phyloP scores from a whole-genome alignment of 2,797 vertebrate genomes.

The Cyprinodon diabolis region DNA sequence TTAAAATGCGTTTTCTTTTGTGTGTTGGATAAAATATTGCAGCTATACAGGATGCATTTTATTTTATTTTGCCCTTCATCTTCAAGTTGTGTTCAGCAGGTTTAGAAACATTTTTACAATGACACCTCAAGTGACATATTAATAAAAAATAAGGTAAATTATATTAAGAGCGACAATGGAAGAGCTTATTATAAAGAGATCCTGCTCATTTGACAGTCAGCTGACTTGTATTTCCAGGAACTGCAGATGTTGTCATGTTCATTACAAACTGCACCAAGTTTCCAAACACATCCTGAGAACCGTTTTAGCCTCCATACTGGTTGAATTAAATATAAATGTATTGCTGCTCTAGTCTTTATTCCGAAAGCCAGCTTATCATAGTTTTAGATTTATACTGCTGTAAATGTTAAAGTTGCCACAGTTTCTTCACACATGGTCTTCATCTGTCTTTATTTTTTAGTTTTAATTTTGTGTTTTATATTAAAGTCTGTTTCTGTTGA shows the following conservation, averaged over 20 bases:
- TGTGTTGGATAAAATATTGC: no score
- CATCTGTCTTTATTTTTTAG: no score
- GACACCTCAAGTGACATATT: background rate
- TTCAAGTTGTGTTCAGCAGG: background rate
- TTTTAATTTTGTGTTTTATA: no score
- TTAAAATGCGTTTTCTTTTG: no score
- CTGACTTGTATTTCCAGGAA: conserved; percentile 44
- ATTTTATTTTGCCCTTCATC: background rate
- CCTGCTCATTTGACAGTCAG: conserved; percentile 18
- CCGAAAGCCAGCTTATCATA: background rate
- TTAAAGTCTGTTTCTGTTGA: background rate
- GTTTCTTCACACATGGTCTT: no score
- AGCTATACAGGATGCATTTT: no score
- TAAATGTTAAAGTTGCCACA: no score
- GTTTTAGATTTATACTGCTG: background rate
- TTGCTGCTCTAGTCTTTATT: background rate
- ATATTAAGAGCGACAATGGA: conserved; percentile 15
- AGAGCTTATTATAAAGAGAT: conserved; percentile 3
- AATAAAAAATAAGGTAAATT: conserved; percentile 4
- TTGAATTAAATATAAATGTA: background rate
- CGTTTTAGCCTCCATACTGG: background rate
- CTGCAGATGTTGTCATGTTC: background rate
- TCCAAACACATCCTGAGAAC: background rate
- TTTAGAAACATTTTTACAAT: background rate
- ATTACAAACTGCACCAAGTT: background rate